These are phyloP conservation scores for Gobio occitaniae DNA, from an alignment of 2,797 vertebrate species.

Conservation along the genomic window DNA sequence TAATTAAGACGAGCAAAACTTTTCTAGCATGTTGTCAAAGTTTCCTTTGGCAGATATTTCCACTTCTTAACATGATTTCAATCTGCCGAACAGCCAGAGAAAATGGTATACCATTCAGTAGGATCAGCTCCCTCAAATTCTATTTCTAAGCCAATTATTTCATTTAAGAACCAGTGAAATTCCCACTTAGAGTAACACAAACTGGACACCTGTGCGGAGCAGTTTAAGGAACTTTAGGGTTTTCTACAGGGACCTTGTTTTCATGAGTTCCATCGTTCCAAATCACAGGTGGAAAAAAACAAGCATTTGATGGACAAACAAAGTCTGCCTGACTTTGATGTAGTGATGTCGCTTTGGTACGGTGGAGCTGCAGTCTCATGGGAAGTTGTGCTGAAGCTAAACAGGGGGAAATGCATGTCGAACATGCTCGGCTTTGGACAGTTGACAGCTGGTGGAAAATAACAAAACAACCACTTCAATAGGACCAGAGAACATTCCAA, in stretches of 20 bases:
- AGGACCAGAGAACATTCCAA: conserved; percentile 39
- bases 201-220: conserved; percentile 42
- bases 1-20: conserved; percentile 60
- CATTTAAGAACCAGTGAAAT: conserved; percentile 10
- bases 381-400: conserved; percentile 49
- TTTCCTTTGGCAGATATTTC: conserved; percentile 33
- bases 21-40: conserved; percentile 45
- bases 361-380: conserved; percentile 50
- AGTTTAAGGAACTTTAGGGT: conserved; percentile 36
- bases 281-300: conserved; percentile 43
- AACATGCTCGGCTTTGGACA: conserved; percentile 50
- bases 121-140: not conserved
- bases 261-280: conserved; percentile 6
- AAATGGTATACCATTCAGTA: not conserved
- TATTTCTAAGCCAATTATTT: not conserved
- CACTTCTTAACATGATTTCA: conserved; percentile 28
- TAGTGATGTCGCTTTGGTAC: conserved; percentile 45
- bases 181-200: conserved; percentile 32
- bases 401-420: conserved; percentile 47
- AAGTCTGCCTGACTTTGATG: conserved; percentile 57
- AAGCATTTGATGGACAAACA: conserved; percentile 43
- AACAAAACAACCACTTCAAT: conserved; percentile 55
- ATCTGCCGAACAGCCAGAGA: conserved; percentile 27
- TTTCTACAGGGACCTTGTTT: conserved; percentile 32
- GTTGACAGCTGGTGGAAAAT: conserved; percentile 55